These are phyloP conservation scores for Aplochiton taeniatus DNA, from an alignment of 2,797 vertebrate species.

Conservation along the genomic window DNA sequence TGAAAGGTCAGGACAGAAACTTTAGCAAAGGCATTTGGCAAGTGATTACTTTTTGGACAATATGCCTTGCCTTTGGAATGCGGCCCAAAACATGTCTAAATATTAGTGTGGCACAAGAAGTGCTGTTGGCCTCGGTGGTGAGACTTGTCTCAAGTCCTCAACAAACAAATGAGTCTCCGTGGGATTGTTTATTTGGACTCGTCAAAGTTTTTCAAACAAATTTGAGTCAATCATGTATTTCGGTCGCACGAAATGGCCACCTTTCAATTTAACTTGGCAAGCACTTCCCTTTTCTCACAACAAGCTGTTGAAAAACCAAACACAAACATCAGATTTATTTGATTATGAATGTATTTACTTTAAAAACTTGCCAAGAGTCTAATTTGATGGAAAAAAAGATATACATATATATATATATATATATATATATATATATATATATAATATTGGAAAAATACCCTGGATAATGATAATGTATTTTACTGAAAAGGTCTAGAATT, in stretches of 20 bases:
- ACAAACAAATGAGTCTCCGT: slow-evolving; percentile 3
- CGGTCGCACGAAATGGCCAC: slow-evolving; percentile 10
- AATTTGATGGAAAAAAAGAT: slow-evolving; percentile 24
- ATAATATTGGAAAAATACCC: not conserved
- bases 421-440: no score
- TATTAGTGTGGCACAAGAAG: slow-evolving; percentile 1
- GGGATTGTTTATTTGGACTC: slow-evolving; percentile 3
- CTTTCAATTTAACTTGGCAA: slow-evolving; percentile 13
- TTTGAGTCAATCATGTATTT: slow-evolving; percentile 12
- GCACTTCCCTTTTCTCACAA: slow-evolving; percentile 12
- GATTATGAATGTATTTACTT: slow-evolving; percentile 17
- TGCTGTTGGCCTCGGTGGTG: not conserved
- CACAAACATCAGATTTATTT: slow-evolving; percentile 15
- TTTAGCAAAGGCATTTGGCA: no score
- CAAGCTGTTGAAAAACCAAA: slow-evolving; percentile 17
- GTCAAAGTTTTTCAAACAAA: not conserved
- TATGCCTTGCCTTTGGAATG: slow-evolving; percentile 2
- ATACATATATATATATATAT: no score
- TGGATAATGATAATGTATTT: no score
- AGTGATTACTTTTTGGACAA: not conserved
- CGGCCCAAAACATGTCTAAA: not conserved
- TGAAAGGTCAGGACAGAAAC: no score
- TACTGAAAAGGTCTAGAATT: not conserved
- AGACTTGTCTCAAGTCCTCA: not conserved
- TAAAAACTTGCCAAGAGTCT: slow-evolving; percentile 19